A percentile compares a stretch with the other conserved stretches of the same genome.
Conservation (phyloP, 1,140 invertebrate genomes). For the Elysia chlorotica region DNA sequence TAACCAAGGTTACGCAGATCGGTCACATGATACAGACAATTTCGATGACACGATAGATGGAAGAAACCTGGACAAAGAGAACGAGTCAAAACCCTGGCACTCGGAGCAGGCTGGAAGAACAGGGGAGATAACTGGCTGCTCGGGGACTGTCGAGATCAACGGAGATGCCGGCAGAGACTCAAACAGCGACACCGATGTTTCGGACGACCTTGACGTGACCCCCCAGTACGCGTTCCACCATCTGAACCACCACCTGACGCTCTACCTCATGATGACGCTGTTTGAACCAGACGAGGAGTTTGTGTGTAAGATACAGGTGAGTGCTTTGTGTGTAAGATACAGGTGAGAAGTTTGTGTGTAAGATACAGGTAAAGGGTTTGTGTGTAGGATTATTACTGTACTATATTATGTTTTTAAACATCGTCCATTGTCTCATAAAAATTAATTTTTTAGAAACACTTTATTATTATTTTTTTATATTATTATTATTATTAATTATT, state of each 20-base stretch:
- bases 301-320: slow-evolving; percentile 46
- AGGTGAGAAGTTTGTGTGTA: no score
- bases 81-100: background rate
- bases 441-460: no score
- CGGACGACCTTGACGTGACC: slow-evolving; percentile 2
- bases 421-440: no score
- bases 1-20: background rate
- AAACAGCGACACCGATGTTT: background rate
- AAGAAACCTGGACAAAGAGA: no score
- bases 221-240: slow-evolving; percentile 37
- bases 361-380: no score
- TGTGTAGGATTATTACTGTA: no score
- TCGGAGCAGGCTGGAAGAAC: background rate
- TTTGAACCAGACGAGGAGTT: slow-evolving; percentile 48
- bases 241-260: slow-evolving; percentile 50
- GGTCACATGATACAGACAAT: background rate
- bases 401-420: no score
- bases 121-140: no score
- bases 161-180: background rate
- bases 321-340: background rate
- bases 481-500: no score
- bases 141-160: background rate
- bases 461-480: no score
- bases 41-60: no score
- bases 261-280: slow-evolving; percentile 51